phyloP scores from a whole-genome alignment of 2,888 invertebrate species.

The Molanna angustata region DNA sequence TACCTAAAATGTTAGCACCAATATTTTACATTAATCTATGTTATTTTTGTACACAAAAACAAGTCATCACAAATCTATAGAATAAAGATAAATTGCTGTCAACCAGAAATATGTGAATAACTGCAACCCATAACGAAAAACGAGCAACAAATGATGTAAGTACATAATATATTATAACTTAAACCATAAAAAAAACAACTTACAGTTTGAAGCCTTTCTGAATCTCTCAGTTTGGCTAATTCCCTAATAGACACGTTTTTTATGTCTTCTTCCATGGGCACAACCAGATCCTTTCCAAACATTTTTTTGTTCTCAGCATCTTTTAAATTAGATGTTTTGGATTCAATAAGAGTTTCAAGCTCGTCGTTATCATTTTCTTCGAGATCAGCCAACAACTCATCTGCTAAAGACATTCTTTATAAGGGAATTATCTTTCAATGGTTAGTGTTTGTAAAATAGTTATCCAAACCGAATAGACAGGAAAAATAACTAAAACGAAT shows the following conservation, averaged over 20 bases:
- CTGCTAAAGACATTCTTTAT: slow-evolving; percentile 88
- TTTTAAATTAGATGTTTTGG: slow-evolving; percentile 45
- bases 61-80: no score
- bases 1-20: slow-evolving; percentile 46
- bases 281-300: slow-evolving; percentile 42
- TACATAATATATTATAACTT: background rate
- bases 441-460: background rate
- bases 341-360: slow-evolving; percentile 58
- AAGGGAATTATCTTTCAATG: background rate
- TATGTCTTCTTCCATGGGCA: slow-evolving; percentile 61
- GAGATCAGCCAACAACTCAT: slow-evolving; percentile 95
- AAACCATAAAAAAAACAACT: background rate
- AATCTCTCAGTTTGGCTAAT: slow-evolving; percentile 85
- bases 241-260: slow-evolving; percentile 76
- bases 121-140: background rate
- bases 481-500: background rate
- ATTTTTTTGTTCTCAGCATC: slow-evolving; percentile 40
- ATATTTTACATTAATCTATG: background rate
- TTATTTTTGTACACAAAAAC: no score
- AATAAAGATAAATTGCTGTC: no score
- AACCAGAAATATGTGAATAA: no score
- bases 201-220: slow-evolving; percentile 58
- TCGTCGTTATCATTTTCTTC: slow-evolving; percentile 85
- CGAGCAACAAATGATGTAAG: no score
- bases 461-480: background rate